phyloP scores from a whole-genome alignment of 92 coral and sea anemone species.

The Palythoa heliodiscus region DNA sequence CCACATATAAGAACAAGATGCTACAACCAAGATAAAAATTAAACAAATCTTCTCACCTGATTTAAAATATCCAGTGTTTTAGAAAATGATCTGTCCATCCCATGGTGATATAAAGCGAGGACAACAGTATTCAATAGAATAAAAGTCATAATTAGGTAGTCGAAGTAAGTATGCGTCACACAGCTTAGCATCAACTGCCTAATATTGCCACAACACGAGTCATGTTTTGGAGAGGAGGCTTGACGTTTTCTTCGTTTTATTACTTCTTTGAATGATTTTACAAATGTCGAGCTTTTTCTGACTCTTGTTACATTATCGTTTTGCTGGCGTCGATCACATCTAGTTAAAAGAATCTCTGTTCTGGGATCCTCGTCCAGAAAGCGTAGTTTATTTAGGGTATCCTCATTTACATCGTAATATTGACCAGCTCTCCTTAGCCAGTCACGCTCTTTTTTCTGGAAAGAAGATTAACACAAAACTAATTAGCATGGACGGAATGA shows the following conservation, averaged over 20 bases:
- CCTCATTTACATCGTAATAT: conserved; percentile 47
- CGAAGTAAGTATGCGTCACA: conserved; percentile 39
- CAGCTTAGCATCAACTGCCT: conserved; percentile 8
- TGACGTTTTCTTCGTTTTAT: conserved; percentile 37
- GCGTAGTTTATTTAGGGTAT: conserved; percentile 38
- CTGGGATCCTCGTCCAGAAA: conserved; percentile 28
- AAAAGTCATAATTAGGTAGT: conserved; percentile 49
- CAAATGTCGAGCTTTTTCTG: conserved; percentile 8
- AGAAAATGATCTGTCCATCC: conserved; percentile 43
- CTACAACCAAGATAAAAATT: too few species aligned
- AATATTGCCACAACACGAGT: conserved; percentile 30
- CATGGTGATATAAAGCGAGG: conserved; percentile 49
- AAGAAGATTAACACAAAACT: too few species aligned
- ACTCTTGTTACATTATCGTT: background rate
- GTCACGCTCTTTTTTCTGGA: conserved; percentile 20
- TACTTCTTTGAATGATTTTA: conserved; percentile 42
- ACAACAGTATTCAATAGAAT: conserved; percentile 51
- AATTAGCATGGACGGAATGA: too few species aligned
- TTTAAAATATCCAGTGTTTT: conserved; percentile 43
- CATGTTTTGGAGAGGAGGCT: background rate
- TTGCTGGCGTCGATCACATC: background rate
- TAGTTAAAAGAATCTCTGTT: background rate
- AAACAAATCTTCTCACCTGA: conserved; percentile 28
- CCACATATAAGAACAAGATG: too few species aligned
- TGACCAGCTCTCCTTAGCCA: conserved; percentile 34